Evolutionary conservation across 2,888 invertebrate species (phyloP), one percentile per base, ranked within the genome.

Genomic region (Andricus curvator): DNA sequence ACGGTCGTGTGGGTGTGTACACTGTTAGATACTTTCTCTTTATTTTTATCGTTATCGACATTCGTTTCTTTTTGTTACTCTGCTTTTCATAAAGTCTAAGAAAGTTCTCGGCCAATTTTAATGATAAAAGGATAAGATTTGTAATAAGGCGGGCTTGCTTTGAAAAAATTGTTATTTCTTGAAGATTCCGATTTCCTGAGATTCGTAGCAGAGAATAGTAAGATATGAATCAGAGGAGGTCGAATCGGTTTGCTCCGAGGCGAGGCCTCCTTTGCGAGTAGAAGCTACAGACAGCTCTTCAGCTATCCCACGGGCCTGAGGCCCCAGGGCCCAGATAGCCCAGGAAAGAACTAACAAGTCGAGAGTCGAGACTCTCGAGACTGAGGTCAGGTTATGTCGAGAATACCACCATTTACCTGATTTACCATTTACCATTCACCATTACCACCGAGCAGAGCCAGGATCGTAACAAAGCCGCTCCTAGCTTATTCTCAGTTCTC

Each of bases 211-310:
- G 62, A 62, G 56, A 74, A 74, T 56, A 56, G 33, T 56, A 33
- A 20, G 74, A 74, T 74, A 56, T 74, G 37, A 56, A 74, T 74
- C 74, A 74, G 56, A 74, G 37, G 56, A 74, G 74, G 74, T 74
- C 33, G 56, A 56, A 56, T 56, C 56, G 56, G 74, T 56, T 56
- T 33, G 74, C n/a, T 56, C 11, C 13, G 56, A 74, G 70, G 51
- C 11, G 70, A 74, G 74, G 51, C 74, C 74, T 56, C 74, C 25
- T 74, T 74, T 56, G 56, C 74, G 51, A 74, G 37, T 5, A 37
- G 37, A 37, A 37, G 37, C 6, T 37, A 37, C 37, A 37, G 37
- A 37, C 37, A 37, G 37, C 37, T 37, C 37, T 37, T 37, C 9
- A 37, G 9, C 37, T 33, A 74, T 74, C 56, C 74, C 74, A 74